These are phyloP conservation scores for Nycteola revayana DNA, from an alignment of 2,888 invertebrate genomes.

Conservation along the genomic window DNA sequence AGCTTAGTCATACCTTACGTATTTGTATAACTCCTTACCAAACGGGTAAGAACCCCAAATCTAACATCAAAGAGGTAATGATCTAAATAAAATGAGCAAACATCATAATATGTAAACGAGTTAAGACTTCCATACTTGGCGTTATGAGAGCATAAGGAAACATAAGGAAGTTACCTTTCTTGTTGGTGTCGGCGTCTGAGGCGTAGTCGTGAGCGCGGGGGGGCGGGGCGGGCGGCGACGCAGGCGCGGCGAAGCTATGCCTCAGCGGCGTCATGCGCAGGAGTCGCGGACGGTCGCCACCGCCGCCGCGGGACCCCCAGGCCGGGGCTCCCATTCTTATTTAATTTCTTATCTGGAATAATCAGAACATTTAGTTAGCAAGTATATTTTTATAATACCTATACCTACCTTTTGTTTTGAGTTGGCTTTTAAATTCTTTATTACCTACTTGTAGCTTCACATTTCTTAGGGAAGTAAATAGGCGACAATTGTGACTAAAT, in stretches of 20 bases:
- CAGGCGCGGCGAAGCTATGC: slow-evolving; percentile 81
- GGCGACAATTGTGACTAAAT: too few relatives aligned
- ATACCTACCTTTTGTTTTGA: too few relatives aligned
- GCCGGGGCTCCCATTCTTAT: slow-evolving; percentile 71
- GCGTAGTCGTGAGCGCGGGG: slow-evolving; percentile 73
- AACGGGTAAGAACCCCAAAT: slow-evolving; percentile 8
- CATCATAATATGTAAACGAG: slow-evolving; percentile 8
- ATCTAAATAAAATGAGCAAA: slow-evolving; percentile 12
- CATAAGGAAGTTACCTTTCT: slow-evolving; percentile 67
- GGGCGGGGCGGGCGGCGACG: slow-evolving; percentile 68
- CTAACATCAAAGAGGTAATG: slow-evolving; percentile 11
- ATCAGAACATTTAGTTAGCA: too few relatives aligned
- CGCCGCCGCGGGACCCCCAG: slow-evolving; percentile 73
- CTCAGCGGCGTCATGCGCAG: slow-evolving; percentile 82
- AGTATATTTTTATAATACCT: too few relatives aligned
- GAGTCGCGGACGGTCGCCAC: slow-evolving; percentile 77
- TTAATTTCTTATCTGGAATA: slow-evolving; percentile 23
- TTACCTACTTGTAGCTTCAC: too few relatives aligned
- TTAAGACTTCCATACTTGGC: slow-evolving; percentile 5
- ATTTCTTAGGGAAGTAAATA: too few relatives aligned
- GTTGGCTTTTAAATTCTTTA: too few relatives aligned
- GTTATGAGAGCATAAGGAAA: slow-evolving; percentile 7
- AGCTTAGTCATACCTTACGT: too few relatives aligned
- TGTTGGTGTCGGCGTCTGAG: slow-evolving; percentile 83
- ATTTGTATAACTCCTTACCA: too few relatives aligned